Conservation (phyloP, 2,113 vertebrate genomes). For the Onychorhynchus coronatus region DNA sequence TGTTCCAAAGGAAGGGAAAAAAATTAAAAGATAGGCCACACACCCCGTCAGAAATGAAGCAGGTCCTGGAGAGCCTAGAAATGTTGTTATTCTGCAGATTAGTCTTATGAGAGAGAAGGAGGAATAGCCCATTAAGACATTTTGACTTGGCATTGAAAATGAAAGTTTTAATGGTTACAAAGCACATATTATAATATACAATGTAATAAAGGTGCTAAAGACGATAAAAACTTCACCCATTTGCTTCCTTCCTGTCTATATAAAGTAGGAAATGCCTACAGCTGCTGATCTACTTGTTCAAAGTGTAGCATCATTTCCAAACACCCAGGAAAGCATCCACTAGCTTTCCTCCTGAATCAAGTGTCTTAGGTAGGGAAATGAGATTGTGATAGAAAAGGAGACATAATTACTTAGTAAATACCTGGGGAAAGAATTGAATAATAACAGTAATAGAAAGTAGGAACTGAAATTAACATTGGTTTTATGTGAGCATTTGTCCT, state of each 20-base stretch:
- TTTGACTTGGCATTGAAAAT: background rate
- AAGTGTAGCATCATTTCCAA: background rate
- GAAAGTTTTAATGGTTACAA: background rate
- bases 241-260: background rate
- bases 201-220: background rate
- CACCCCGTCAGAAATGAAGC: background rate
- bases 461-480: background rate
- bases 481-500: background rate
- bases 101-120: background rate
- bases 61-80: background rate
- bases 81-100: background rate
- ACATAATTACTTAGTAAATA: background rate
- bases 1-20: background rate
- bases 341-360: background rate
- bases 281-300: background rate
- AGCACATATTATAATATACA: background rate
- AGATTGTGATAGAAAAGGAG: background rate
- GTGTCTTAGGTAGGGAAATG: background rate
- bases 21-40: background rate
- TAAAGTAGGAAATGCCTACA: background rate
- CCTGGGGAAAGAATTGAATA: background rate
- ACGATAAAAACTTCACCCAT: background rate
- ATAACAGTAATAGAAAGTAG: background rate
- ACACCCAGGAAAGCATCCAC: background rate
- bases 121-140: background rate